Evolutionary conservation across 1,140 invertebrate species (phyloP).

Genomic region (Aphelinus atriplicis): DNA sequence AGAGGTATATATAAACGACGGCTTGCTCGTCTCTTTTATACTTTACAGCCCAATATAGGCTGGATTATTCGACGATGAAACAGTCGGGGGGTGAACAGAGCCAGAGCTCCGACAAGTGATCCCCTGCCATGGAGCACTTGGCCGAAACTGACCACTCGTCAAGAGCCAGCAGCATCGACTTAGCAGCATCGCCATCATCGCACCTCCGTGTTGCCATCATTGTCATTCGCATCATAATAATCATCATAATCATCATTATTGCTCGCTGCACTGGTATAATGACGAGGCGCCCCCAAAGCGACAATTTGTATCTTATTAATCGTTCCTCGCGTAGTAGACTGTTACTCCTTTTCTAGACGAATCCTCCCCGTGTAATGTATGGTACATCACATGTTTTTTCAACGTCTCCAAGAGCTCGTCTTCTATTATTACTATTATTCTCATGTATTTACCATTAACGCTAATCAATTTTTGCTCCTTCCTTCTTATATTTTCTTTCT

Average conservation of each 20-base stretch:
- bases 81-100: conserved; percentile 55
- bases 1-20: too few species aligned
- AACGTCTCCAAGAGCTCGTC: conserved; percentile 1
- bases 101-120: conserved; percentile 65
- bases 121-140: conserved; percentile 57
- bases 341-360: conserved; percentile 6
- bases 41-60: conserved; percentile 64
- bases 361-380: conserved; percentile 10
- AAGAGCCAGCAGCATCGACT: not conserved
- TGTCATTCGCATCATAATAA: conserved; percentile 41
- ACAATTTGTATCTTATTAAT: conserved; percentile 2
- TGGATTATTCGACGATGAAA: conserved; percentile 65
- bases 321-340: not conserved
- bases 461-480: conserved; percentile 8
- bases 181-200: conserved; percentile 34
- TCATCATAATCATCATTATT: conserved; percentile 16
- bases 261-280: conserved; percentile 32
- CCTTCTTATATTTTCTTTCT: conserved; percentile 9
- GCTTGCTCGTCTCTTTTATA: not conserved
- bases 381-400: conserved; percentile 19
- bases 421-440: conserved; percentile 10
- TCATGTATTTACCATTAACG: conserved; percentile 26
- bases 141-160: conserved; percentile 1
- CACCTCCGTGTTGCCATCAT: conserved; percentile 37
- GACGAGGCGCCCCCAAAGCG: conserved; percentile 34